A percentile compares a stretch with the other conserved stretches of the same genome.
Conservation (phyloP, 1,140 invertebrate species). For the Pseudomyrmex concolor region DNA sequence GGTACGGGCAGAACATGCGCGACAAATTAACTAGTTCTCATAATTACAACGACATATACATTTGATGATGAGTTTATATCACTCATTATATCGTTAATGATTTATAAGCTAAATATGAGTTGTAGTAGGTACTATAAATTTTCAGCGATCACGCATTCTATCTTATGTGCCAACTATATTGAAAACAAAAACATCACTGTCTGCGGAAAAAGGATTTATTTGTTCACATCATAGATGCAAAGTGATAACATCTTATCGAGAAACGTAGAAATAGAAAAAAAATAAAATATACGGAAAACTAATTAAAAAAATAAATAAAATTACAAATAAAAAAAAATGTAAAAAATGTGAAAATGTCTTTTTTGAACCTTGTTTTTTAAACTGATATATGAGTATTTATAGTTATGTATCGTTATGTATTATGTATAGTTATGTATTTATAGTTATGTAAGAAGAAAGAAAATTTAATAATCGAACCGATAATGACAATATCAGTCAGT, state of each 20-base stretch:
- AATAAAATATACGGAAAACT: too few relatives aligned
- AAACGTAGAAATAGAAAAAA: too few relatives aligned
- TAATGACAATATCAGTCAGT: too few relatives aligned
- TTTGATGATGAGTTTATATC: neutral
- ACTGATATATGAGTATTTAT: too few relatives aligned
- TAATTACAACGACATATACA: constrained; percentile 2
- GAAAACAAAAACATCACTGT: neutral
- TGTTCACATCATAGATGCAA: neutral
- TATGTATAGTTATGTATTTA: too few relatives aligned
- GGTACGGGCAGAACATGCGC: neutral
- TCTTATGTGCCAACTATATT: constrained; percentile 1
- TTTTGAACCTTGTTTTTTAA: too few relatives aligned
- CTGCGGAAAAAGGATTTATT: constrained; percentile 7
- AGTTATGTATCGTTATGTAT: too few relatives aligned
- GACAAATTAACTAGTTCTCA: neutral
- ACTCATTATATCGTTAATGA: neutral
- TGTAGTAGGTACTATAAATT: constrained; percentile 20
- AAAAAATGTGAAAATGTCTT: too few relatives aligned
- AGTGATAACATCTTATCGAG: neutral
- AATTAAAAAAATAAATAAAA: neutral
- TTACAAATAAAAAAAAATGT: too few relatives aligned
- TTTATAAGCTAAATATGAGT: constrained; percentile 26
- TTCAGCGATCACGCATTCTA: neutral
- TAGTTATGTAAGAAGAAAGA: too few relatives aligned
- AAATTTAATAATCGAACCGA: too few relatives aligned